Percentiles rank a stretch among this genome's conserved stretches.
Conservation (phyloP, 2,888 invertebrate genomes). For the Lathronympha strigana region DNA sequence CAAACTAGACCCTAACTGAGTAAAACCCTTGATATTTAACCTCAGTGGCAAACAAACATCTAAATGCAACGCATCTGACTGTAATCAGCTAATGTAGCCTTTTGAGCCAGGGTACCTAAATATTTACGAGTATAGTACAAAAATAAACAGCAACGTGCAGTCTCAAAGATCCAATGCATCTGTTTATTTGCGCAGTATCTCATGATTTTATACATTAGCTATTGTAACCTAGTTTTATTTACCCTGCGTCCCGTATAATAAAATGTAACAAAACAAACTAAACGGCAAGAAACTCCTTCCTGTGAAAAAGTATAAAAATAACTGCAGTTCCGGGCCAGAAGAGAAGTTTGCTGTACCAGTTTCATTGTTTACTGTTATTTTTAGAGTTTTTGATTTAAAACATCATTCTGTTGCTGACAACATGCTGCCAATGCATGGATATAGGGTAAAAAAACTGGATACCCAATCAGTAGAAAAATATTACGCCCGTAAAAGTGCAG, state of each 20-base stretch:
- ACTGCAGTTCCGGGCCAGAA: constrained; percentile 34
- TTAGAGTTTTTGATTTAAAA: constrained; percentile 1
- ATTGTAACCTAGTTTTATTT: constrained; percentile 39
- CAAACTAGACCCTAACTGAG: too few relatives aligned
- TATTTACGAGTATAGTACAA: background rate
- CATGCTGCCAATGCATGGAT: too few relatives aligned
- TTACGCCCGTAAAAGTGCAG: too few relatives aligned
- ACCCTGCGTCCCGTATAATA: constrained; percentile 27
- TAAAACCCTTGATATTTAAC: too few relatives aligned
- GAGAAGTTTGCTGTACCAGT: constrained; percentile 34
- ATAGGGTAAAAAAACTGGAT: too few relatives aligned
- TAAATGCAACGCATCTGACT: too few relatives aligned
- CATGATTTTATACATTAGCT: constrained; percentile 39
- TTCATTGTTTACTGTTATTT: constrained; percentile 30
- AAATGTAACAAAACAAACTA: constrained; percentile 41
- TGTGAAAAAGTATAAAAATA: constrained; percentile 38
- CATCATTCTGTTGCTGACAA: too few relatives aligned
- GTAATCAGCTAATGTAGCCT: too few relatives aligned
- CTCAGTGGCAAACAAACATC: too few relatives aligned
- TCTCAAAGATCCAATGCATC: constrained; percentile 2
- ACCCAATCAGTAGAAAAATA: too few relatives aligned
- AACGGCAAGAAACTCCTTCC: constrained; percentile 40
- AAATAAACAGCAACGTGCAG: background rate
- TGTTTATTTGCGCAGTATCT: constrained; percentile 33
- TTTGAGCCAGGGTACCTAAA: too few relatives aligned